These are phyloP conservation scores for Candidula unifasciata DNA, from an alignment of 2,888 invertebrate genomes.

Conservation along the genomic window DNA sequence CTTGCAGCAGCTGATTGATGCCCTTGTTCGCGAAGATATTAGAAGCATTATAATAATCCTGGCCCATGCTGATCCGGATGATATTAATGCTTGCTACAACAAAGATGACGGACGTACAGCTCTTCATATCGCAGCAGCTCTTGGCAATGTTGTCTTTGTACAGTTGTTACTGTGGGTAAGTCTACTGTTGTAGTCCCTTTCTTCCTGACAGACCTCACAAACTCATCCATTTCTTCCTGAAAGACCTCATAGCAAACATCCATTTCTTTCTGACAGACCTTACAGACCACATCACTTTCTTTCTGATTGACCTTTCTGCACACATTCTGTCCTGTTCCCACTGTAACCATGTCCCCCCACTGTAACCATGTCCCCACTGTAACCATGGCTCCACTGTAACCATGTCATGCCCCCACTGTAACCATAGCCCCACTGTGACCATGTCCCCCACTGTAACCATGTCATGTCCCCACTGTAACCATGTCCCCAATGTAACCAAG, in stretches of 20 bases:
- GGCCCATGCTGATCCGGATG: conserved; percentile 81
- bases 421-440: too few species aligned
- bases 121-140: conserved; percentile 92
- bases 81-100: conserved; percentile 87
- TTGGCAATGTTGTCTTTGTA: conserved; percentile 88
- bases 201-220: not conserved
- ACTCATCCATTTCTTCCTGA: not conserved
- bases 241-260: not conserved
- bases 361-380: too few species aligned
- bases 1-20: conserved; percentile 80
- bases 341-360: too few species aligned
- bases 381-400: too few species aligned
- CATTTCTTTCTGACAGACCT: too few species aligned
- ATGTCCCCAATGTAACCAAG: too few species aligned
- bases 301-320: too few species aligned
- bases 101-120: conserved; percentile 88
- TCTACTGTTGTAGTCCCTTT: conserved; percentile 66
- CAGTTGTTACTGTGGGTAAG: conserved; percentile 95
- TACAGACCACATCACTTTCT: too few species aligned
- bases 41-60: conserved; percentile 80
- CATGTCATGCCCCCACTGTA: too few species aligned
- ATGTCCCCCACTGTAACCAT: too few species aligned
- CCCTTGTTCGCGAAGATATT: conserved; percentile 77
- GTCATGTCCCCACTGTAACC: too few species aligned
- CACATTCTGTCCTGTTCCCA: too few species aligned